Evolutionary conservation across 1,140 invertebrate species (phyloP).

Genomic region (Drosophila nebulosa): DNA sequence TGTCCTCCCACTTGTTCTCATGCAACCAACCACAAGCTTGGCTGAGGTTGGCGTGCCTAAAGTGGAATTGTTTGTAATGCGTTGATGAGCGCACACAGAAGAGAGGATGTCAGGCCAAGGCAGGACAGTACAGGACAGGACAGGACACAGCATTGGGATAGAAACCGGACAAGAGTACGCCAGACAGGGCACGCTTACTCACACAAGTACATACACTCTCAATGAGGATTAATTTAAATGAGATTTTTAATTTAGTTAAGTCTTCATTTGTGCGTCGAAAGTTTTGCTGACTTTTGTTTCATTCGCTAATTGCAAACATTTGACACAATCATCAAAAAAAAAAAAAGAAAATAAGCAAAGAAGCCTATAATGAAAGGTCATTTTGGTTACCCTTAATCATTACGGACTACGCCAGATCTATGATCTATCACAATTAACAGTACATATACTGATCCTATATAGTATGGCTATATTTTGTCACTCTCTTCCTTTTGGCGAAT

Average conservation of each 20-base stretch:
- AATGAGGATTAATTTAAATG: slow-evolving; percentile 67
- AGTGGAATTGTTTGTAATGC: slow-evolving; percentile 77
- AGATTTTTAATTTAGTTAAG: slow-evolving; percentile 61
- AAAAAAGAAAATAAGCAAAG: no score
- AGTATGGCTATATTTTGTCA: no score
- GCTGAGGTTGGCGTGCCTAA: slow-evolving; percentile 59
- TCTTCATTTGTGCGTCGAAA: slow-evolving; percentile 3
- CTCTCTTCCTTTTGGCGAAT: no score
- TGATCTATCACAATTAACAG: no score
- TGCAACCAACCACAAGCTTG: slow-evolving; percentile 68
- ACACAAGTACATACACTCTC: slow-evolving; percentile 37
- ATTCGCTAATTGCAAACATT: slow-evolving; percentile 26
- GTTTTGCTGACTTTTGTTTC: slow-evolving; percentile 21
- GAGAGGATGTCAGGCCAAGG: neutral
- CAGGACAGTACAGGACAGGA: slow-evolving; percentile 21
- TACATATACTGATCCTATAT: no score
- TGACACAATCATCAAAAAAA: neutral
- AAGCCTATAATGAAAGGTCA: no score
- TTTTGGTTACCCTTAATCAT: no score
- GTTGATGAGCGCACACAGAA: slow-evolving; percentile 37
- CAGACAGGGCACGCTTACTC: neutral
- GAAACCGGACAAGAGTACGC: slow-evolving; percentile 4
- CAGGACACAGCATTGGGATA: neutral
- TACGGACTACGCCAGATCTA: no score
- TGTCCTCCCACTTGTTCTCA: slow-evolving; percentile 7